Percentiles rank a stretch among this genome's conserved stretches.
Conservation (phyloP, 2,888 invertebrate genomes). For the Adelognathus sp. region DNA sequence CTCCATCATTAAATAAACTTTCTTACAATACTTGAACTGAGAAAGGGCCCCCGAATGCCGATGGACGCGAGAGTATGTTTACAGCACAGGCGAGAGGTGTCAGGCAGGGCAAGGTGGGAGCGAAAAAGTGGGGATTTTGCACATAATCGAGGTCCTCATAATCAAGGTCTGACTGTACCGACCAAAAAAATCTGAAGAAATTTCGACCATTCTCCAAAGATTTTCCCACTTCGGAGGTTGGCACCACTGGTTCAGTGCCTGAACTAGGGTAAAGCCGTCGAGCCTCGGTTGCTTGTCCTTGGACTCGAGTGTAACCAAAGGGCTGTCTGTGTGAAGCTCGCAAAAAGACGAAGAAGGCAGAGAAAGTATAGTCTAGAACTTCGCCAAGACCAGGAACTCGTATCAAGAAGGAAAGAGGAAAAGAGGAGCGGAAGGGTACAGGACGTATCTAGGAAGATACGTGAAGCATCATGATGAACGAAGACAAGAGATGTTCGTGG, state of each 20-base stretch:
- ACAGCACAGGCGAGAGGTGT: no score
- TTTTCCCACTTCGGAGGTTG: no score
- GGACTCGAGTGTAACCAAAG: constrained; percentile 74
- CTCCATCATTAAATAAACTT: no score
- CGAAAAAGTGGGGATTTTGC: no score
- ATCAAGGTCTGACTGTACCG: no score
- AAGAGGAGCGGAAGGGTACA: constrained; percentile 11
- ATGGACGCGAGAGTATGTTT: no score
- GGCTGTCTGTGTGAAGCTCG: constrained; percentile 58
- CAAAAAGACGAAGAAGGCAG: constrained; percentile 59
- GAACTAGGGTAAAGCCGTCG: neutral
- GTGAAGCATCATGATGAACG: constrained; percentile 35
- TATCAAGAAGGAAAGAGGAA: constrained; percentile 50
- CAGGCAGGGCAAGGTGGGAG: no score
- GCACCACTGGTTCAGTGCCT: neutral
- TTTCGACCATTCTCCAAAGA: no score
- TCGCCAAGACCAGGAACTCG: constrained; percentile 20
- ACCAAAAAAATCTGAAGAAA: no score
- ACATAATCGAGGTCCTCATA: no score
- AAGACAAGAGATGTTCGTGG: constrained; percentile 1
- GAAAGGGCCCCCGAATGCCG: no score
- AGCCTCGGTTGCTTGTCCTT: constrained; percentile 65
- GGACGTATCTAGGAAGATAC: neutral
- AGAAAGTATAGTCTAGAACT: neutral
- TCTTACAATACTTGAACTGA: no score